These are phyloP conservation scores for Elaphurus davidianus DNA, from an alignment of 2,113 vertebrate genomes.

Conservation along the genomic window DNA sequence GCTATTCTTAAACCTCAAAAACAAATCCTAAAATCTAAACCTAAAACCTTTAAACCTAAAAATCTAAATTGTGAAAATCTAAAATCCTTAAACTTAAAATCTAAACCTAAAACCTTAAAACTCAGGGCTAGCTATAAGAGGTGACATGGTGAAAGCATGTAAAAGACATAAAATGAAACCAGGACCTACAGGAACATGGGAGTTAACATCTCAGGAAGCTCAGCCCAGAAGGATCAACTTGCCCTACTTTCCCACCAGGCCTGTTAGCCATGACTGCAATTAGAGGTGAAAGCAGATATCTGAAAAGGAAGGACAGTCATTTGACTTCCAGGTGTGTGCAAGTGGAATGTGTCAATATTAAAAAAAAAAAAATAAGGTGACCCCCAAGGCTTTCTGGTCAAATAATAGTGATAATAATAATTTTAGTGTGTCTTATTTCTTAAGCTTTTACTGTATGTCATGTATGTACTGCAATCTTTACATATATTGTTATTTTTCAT, in stretches of 20 bases:
- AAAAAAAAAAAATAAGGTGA: neutral
- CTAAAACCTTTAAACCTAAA: neutral
- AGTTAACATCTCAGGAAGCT: neutral
- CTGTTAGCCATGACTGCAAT: neutral
- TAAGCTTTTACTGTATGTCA: neutral
- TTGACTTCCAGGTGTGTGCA: neutral
- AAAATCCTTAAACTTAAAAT: neutral
- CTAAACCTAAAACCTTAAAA: neutral
- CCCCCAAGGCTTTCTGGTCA: neutral
- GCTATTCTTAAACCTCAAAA: neutral
- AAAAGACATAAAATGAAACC: neutral
- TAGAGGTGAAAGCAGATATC: constrained; percentile 6
- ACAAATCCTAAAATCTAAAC: neutral
- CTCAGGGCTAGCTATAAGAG: neutral
- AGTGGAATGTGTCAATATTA: neutral
- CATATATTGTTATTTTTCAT: neutral
- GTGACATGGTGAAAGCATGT: neutral
- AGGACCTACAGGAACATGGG: neutral
- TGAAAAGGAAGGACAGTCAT: neutral
- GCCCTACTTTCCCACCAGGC: neutral
- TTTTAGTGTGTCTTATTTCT: neutral
- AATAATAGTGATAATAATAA: neutral
- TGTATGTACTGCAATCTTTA: neutral
- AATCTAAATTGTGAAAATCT: neutral
- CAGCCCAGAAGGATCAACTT: neutral